phyloP scores from a whole-genome alignment of 92 coral and sea anemone species.

The Zoanthus sociatus region DNA sequence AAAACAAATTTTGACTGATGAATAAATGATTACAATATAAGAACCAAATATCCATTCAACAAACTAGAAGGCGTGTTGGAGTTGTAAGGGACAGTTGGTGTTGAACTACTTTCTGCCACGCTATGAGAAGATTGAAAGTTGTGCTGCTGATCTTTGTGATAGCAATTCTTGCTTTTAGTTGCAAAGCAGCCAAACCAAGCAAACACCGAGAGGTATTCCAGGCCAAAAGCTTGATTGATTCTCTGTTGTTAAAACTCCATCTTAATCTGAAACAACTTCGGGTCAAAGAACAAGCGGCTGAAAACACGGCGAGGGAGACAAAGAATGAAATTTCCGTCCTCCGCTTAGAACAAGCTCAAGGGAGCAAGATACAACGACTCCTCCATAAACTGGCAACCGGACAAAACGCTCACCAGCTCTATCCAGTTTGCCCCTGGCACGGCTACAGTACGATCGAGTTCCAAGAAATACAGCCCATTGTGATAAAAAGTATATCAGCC shows the following conservation, averaged over 20 bases:
- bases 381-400: constrained; percentile 49
- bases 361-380: constrained; percentile 59
- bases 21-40: too few species aligned
- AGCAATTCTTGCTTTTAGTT: not conserved
- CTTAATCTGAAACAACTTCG: constrained; percentile 37
- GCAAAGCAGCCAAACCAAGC: constrained; percentile 5
- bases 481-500: constrained; percentile 59
- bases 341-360: constrained; percentile 35
- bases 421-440: constrained; percentile 47
- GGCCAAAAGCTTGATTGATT: constrained; percentile 48
- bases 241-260: constrained; percentile 57
- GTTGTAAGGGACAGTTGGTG: not conserved
- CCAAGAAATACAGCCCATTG: constrained; percentile 55
- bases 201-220: constrained; percentile 27
- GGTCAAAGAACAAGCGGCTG: constrained; percentile 12
- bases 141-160: not conserved
- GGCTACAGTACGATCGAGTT: constrained; percentile 51
- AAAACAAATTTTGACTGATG: too few species aligned
- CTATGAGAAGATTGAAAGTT: not conserved
- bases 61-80: not conserved
- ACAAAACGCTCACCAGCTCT: not conserved
- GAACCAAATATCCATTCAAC: not conserved
- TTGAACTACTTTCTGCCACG: not conserved
- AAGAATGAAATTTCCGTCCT: constrained; percentile 38
- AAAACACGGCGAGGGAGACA: constrained; percentile 26